phyloP scores from a whole-genome alignment of 2,888 invertebrate species.

The Sinodicranocentrus sp. region DNA sequence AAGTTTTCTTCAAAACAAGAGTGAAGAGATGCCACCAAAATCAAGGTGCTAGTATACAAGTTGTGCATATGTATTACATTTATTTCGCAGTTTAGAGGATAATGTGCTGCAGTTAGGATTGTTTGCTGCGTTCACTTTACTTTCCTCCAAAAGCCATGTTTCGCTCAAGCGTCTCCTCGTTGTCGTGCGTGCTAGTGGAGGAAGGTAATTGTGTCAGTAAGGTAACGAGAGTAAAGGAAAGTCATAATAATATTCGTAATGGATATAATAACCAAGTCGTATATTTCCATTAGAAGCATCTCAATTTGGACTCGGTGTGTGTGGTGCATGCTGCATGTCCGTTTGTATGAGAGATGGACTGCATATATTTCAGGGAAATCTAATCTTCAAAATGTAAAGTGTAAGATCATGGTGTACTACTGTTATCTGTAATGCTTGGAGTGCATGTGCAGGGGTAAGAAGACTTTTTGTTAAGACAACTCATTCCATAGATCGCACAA shows the following conservation, averaged over 20 bases:
- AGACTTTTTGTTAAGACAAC: background rate
- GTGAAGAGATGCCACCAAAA: too few species aligned
- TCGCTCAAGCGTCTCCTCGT: background rate
- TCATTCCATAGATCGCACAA: slow-evolving; percentile 48
- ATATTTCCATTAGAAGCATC: background rate
- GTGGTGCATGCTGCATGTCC: background rate
- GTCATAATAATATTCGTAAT: slow-evolving; percentile 14
- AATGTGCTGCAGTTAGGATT: too few species aligned
- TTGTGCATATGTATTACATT: too few species aligned
- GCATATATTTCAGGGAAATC: too few species aligned
- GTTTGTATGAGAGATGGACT: background rate
- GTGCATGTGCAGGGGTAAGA: too few species aligned
- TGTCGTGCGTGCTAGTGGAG: background rate
- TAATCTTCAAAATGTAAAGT: background rate
- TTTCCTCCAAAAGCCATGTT: too few species aligned
- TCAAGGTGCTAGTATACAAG: too few species aligned
- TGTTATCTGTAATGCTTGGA: too few species aligned
- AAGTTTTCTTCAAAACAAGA: too few species aligned
- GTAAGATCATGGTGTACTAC: too few species aligned
- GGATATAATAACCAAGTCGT: slow-evolving; percentile 12
- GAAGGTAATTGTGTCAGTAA: slow-evolving; percentile 20
- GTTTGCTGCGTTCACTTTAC: too few species aligned
- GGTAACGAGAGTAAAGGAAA: slow-evolving; percentile 23
- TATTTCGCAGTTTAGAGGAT: too few species aligned
- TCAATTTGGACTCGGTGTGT: background rate